Conservation (phyloP, 2,113 vertebrate genomes). For the Xerus inauris region DNA sequence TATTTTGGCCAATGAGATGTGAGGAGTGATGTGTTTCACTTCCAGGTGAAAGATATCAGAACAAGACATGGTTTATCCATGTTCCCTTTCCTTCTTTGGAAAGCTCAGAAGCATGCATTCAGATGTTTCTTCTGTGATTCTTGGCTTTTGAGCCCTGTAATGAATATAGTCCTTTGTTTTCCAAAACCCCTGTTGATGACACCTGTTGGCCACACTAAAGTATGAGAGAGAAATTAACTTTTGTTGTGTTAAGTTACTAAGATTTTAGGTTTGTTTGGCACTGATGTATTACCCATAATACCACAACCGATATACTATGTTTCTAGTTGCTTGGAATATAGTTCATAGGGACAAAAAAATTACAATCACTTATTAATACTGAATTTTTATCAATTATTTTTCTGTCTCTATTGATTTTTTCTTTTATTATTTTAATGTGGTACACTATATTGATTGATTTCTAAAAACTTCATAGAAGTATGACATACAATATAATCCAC, state of each 20-base stretch:
- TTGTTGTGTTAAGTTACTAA: background rate
- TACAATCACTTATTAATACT: background rate
- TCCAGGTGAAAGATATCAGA: background rate
- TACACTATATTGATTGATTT: background rate
- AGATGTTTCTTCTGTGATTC: background rate
- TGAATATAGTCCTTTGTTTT: background rate
- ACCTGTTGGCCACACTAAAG: background rate
- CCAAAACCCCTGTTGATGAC: background rate
- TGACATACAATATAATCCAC: background rate
- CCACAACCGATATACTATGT: background rate
- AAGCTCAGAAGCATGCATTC: background rate
- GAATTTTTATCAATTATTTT: background rate
- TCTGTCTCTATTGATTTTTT: background rate
- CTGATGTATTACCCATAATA: background rate
- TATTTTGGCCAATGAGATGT: background rate
- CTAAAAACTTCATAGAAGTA: background rate
- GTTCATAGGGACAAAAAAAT: background rate
- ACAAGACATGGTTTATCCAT: fast-evolving
- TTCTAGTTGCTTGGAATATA: background rate
- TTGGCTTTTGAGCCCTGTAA: background rate
- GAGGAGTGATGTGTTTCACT: background rate
- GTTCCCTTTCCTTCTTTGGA: background rate
- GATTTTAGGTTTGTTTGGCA: background rate
- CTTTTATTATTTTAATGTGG: background rate
- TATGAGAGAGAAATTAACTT: background rate